phyloP scores from a whole-genome alignment of 2,797 vertebrate genomes.

The Squalus acanthias region DNA sequence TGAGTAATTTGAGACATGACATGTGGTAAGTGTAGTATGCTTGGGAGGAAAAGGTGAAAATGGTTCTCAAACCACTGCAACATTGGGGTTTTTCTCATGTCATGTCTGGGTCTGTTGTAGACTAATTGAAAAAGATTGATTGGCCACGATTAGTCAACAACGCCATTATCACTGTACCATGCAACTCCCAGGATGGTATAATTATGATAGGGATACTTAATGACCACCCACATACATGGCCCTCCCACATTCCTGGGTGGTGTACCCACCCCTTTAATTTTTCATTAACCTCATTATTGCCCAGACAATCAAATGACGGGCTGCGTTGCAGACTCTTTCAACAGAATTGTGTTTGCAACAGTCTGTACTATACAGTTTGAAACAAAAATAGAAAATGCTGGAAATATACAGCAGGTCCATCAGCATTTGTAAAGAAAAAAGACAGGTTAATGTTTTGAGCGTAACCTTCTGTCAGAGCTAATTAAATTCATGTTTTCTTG shows the following conservation, averaged over 20 bases:
- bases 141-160: background rate
- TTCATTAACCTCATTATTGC: constrained; percentile 34
- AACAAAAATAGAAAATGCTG: background rate
- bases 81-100: background rate
- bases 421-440: background rate
- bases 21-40: background rate
- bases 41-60: background rate
- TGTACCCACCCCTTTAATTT: background rate
- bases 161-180: background rate
- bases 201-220: constrained; percentile 17
- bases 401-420: background rate
- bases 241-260: constrained; percentile 26
- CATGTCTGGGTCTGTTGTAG: background rate
- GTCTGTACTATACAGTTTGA: background rate
- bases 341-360: background rate
- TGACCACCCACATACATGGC: background rate
- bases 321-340: background rate
- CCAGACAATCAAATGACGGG: constrained; percentile 29
- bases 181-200: background rate
- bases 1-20: background rate
- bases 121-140: background rate
- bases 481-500: background rate
- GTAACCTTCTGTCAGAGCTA: background rate
- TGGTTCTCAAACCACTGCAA: background rate
- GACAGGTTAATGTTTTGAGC: background rate